phyloP scores from a whole-genome alignment of 2,113 vertebrate genomes.

The Rana temporaria region DNA sequence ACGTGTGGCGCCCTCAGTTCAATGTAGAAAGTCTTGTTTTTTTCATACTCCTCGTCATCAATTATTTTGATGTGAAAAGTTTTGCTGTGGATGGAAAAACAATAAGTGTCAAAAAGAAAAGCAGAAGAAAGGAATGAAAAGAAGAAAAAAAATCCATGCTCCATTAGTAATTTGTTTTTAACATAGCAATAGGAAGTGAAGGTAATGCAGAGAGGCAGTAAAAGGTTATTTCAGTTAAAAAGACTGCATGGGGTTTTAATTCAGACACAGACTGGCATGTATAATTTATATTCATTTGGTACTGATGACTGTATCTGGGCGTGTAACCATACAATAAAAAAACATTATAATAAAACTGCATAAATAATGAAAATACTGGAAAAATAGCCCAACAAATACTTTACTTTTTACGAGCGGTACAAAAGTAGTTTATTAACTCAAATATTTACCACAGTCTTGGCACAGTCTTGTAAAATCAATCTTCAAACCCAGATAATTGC shows the following conservation, averaged over 20 bases:
- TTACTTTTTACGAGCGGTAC: no score
- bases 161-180: not conserved
- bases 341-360: no score
- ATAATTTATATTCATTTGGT: not conserved
- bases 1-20: slow-evolving; percentile 82
- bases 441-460: no score
- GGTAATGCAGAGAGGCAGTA: not conserved
- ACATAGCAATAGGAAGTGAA: slow-evolving; percentile 5
- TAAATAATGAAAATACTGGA: no score
- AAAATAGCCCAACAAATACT: no score
- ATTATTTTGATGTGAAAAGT: slow-evolving; percentile 86
- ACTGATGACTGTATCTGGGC: no score
- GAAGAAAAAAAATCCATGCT: slow-evolving; percentile 54
- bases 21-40: slow-evolving; percentile 87
- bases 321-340: no score
- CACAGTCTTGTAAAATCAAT: no score
- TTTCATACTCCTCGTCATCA: slow-evolving; percentile 87
- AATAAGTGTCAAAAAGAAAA: slow-evolving; percentile 76
- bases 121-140: slow-evolving; percentile 65
- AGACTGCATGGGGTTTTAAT: not conserved
- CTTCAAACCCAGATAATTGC: no score
- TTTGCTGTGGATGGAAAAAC: slow-evolving; percentile 85
- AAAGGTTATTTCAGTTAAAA: slow-evolving; percentile 7
- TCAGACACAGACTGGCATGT: not conserved
- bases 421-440: no score